Conservation (phyloP, 1,140 invertebrate genomes). For the Tetragonula clypearis region DNA sequence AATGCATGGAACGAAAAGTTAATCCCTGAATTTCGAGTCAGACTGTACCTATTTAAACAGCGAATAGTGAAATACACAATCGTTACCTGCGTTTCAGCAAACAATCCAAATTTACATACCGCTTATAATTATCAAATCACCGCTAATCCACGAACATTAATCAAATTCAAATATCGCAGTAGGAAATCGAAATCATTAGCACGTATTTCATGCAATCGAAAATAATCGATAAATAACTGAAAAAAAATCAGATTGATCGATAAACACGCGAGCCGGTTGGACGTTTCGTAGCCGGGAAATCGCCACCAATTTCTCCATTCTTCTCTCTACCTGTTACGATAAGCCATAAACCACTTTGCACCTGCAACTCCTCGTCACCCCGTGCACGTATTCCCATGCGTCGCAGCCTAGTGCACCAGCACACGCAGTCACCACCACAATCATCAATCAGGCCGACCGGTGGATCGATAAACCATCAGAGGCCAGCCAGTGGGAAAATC, state of each 20-base stretch:
- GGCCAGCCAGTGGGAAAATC: constrained; percentile 32
- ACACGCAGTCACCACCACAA: background rate
- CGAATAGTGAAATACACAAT: too few relatives aligned
- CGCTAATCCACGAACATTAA: background rate
- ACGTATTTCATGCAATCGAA: too few relatives aligned
- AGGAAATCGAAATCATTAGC: too few relatives aligned
- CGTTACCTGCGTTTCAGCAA: too few relatives aligned
- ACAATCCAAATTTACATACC: background rate
- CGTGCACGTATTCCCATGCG: constrained; percentile 10
- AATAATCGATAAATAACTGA: too few relatives aligned
- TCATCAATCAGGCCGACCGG: background rate
- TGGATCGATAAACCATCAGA: constrained; percentile 48
- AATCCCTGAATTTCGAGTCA: too few relatives aligned
- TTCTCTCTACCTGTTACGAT: background rate
- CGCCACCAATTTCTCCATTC: background rate
- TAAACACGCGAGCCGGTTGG: background rate
- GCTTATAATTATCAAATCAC: background rate
- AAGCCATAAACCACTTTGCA: background rate
- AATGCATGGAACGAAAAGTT: too few relatives aligned
- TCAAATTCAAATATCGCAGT: background rate
- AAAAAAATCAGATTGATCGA: background rate
- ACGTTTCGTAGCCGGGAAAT: background rate
- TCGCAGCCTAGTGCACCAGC: background rate
- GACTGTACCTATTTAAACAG: too few relatives aligned
- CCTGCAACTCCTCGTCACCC: background rate